A percentile compares a stretch with the other conserved stretches of the same genome.
phyloP scores from a whole-genome alignment of 2,113 vertebrate species.

The Zootoca vivipara region DNA sequence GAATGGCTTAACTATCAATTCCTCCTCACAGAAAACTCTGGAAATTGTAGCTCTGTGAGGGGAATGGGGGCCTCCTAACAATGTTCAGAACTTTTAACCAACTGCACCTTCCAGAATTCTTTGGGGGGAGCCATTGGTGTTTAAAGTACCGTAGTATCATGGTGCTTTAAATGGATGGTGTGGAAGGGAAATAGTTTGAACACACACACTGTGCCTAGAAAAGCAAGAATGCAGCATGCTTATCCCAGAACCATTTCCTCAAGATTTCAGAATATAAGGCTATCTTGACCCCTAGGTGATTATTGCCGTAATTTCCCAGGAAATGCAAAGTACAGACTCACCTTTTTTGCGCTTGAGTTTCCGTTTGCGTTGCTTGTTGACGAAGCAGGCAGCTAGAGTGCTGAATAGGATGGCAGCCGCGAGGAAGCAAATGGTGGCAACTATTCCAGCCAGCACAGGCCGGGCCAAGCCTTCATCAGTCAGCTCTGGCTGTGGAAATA shows the following conservation, averaged over 20 bases:
- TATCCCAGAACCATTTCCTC: not conserved
- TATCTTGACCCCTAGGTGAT: not conserved
- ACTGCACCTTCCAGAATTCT: no score
- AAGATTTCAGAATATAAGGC: not conserved
- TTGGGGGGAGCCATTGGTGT: no score
- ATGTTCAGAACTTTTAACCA: no score
- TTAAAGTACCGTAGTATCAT: no score
- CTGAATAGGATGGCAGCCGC: conserved; percentile 97
- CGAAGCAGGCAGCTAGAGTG: conserved; percentile 96
- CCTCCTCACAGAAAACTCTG: no score
- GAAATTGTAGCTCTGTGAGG: no score
- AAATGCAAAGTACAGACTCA: conserved; percentile 53
- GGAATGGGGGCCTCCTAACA: no score
- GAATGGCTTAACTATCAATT: no score
- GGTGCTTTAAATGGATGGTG: no score
- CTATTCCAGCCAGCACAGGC: conserved; percentile 95
- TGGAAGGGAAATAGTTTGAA: not conserved
- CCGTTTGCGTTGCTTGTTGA: conserved; percentile 97
- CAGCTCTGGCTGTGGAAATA: conserved; percentile 93
- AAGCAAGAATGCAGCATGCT: not conserved
- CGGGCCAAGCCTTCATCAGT: conserved; percentile 93
- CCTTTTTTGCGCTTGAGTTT: conserved; percentile 98
- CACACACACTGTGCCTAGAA: not conserved
- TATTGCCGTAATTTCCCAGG: conserved; percentile 31
- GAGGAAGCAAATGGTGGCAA: conserved; percentile 98